phyloP scores from a whole-genome alignment of 2,888 invertebrate genomes.

The Melieria omissa region DNA sequence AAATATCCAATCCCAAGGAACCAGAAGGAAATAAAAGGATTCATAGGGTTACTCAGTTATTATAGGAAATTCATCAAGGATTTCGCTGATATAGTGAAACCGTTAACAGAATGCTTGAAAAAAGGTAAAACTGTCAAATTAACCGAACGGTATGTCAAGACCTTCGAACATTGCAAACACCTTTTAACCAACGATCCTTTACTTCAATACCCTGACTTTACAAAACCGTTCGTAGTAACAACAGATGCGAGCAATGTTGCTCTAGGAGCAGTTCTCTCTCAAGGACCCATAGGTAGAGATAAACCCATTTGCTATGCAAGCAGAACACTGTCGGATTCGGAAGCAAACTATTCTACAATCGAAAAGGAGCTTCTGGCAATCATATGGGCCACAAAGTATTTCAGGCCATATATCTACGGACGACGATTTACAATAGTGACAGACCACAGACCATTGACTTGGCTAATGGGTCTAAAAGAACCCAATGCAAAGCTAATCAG shows the following conservation, averaged over 20 bases:
- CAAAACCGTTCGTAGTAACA: neutral
- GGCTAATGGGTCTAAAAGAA: neutral
- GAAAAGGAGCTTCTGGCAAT: constrained; percentile 29
- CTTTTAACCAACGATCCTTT: neutral
- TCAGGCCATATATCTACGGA: constrained; percentile 10
- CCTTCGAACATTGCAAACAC: neutral
- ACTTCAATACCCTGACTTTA: constrained; percentile 2
- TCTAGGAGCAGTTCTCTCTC: constrained; percentile 51
- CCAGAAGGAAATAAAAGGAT: constrained; percentile 32
- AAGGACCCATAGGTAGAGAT: constrained; percentile 49
- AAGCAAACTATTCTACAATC: constrained; percentile 49
- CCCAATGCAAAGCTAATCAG: neutral
- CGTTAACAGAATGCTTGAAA: constrained; percentile 38
- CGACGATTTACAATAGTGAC: constrained; percentile 1
- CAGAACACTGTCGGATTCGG: constrained; percentile 44
- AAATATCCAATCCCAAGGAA: constrained; percentile 23
- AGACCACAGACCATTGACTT: constrained; percentile 1
- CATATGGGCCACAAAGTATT: constrained; percentile 18
- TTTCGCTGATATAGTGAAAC: constrained; percentile 30
- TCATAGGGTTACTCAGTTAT: constrained; percentile 28
- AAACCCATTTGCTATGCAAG: constrained; percentile 52
- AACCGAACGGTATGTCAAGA: constrained; percentile 29
- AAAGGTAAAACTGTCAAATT: constrained; percentile 29
- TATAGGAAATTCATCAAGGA: constrained; percentile 28
- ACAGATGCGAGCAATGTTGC: constrained; percentile 33